phyloP scores from a whole-genome alignment of 2,797 vertebrate genomes.

The Hafferia zeledoni region DNA sequence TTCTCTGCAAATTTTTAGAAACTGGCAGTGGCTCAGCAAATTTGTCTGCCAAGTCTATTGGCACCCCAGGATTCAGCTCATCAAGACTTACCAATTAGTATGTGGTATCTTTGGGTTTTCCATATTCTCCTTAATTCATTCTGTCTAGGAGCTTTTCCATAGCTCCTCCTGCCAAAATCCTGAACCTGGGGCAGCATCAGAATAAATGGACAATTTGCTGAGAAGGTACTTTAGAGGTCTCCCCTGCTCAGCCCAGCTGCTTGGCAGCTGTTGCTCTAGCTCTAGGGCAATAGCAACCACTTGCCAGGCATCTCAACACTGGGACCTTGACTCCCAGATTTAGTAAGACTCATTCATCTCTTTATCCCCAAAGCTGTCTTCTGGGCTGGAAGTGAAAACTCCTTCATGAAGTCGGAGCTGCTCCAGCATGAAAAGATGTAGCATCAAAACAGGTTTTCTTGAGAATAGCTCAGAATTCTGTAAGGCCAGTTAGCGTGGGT shows the following conservation, averaged over 20 bases:
- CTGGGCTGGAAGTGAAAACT: not conserved
- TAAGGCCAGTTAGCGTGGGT: not conserved
- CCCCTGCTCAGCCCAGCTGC: constrained; percentile 39
- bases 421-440: not conserved
- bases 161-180: constrained; percentile 12
- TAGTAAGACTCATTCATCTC: constrained; percentile 3
- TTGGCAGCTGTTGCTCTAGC: constrained; percentile 13
- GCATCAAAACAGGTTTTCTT: not conserved
- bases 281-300: not conserved
- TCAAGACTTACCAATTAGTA: not conserved
- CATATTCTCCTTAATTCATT: not conserved
- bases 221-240: not conserved
- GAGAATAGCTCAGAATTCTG: not conserved
- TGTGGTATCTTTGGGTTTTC: not conserved
- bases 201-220: constrained; percentile 34
- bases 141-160: not conserved
- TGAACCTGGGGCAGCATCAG: not conserved
- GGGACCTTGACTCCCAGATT: not conserved
- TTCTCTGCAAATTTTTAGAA: not conserved
- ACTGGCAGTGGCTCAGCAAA: not conserved
- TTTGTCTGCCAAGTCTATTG: constrained; percentile 16
- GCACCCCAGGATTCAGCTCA: not conserved
- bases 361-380: not conserved
- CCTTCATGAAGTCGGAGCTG: not conserved
- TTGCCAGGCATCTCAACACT: not conserved